These are phyloP conservation scores for Casuarius casuarius DNA, from an alignment of 2,113 vertebrate species.

Conservation along the genomic window DNA sequence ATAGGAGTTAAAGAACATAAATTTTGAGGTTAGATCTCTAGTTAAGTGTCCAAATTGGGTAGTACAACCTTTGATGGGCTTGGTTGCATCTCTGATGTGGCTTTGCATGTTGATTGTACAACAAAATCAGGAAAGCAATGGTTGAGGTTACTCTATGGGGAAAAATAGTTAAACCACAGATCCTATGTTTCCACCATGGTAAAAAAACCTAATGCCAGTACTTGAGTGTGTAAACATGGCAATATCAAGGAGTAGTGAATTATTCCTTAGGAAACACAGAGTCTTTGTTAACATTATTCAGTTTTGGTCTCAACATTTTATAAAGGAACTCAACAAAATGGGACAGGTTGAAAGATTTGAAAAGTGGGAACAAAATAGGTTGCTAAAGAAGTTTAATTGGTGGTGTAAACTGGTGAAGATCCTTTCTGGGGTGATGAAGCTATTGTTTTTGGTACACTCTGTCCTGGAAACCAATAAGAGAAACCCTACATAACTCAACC, in stretches of 20 bases:
- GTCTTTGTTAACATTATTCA: not conserved
- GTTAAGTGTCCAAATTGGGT: not conserved
- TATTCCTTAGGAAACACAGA: not conserved
- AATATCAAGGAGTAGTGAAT: not conserved
- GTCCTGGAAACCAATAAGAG: not conserved
- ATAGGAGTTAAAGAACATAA: not conserved
- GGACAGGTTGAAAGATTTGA: not conserved
- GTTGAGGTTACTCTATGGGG: not conserved
- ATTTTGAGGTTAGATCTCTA: not conserved
- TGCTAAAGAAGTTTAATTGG: not conserved
- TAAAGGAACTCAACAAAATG: not conserved
- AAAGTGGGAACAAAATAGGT: not conserved
- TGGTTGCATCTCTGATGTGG: not conserved
- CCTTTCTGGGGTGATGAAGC: not conserved
- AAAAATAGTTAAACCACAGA: not conserved
- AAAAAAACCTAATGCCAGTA: not conserved
- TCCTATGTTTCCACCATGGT: not conserved
- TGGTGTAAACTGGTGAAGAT: not conserved
- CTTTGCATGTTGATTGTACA: not conserved
- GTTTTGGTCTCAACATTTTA: not conserved
- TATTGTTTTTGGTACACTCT: not conserved
- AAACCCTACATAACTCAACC: not conserved
- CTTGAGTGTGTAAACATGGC: not conserved
- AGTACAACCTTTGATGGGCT: not conserved
- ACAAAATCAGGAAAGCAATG: not conserved